Evolutionary conservation across 2,113 vertebrate species (phyloP).

Genomic region (Leptobrachium leishanense): DNA sequence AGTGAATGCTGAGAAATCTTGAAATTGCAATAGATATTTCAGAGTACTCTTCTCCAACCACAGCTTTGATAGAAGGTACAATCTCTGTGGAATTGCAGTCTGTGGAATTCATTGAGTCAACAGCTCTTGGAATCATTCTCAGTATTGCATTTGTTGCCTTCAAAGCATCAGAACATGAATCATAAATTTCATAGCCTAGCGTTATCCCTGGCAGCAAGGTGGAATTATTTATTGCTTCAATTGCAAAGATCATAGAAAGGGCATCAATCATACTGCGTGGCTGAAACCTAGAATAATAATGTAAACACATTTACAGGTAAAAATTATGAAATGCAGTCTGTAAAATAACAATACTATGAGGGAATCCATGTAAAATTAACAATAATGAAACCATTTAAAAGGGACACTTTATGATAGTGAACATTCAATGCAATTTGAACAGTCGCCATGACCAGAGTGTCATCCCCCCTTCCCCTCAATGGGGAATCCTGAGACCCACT

Average conservation of each 20-base stretch:
- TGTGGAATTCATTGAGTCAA: conserved; percentile 32
- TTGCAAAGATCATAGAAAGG: conserved; percentile 62
- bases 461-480: too few species aligned
- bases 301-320: background rate
- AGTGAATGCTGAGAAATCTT: conserved; percentile 61
- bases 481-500: too few species aligned
- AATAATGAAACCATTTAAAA: too few species aligned
- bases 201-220: conserved; percentile 60
- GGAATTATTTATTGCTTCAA: conserved; percentile 64
- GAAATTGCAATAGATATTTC: conserved; percentile 62
- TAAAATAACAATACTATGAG: too few species aligned
- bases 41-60: conserved; percentile 62
- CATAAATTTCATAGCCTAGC: conserved; percentile 66
- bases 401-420: too few species aligned
- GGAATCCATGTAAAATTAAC: too few species aligned
- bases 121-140: conserved; percentile 50
- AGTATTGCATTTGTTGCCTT: conserved; percentile 57
- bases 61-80: conserved; percentile 56
- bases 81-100: conserved; percentile 52
- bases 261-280: conserved; percentile 48
- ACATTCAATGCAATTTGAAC: too few species aligned
- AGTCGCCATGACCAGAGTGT: too few species aligned
- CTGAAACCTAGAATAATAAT: conserved; percentile 58
- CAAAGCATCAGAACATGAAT: conserved; percentile 61
- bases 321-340: too few species aligned